A percentile compares a stretch with the other conserved stretches of the same genome.
Conservation (phyloP, 1,140 invertebrate genomes). For the Oryzaephilus surinamensis region DNA sequence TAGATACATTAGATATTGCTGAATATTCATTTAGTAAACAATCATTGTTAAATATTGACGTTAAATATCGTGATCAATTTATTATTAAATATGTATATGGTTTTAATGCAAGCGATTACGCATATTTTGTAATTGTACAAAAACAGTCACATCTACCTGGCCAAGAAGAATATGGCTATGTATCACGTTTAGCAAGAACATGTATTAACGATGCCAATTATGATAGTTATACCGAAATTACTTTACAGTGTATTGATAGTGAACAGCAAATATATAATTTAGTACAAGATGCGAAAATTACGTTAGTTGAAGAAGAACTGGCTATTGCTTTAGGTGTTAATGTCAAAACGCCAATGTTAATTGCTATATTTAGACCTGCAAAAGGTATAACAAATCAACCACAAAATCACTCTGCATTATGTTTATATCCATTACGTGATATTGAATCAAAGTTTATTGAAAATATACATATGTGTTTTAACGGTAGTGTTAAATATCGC, state of each 20-base stretch:
- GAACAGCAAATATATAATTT: slow-evolving; percentile 69
- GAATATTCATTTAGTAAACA: slow-evolving; percentile 80
- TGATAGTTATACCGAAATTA: slow-evolving; percentile 92
- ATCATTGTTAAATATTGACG: slow-evolving; percentile 81
- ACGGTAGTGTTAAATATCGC: slow-evolving; percentile 79
- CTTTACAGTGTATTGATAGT: slow-evolving; percentile 65
- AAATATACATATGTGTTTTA: slow-evolving; percentile 96
- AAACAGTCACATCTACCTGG: slow-evolving; percentile 80
- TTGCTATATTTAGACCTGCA: slow-evolving; percentile 76
- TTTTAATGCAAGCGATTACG: slow-evolving; percentile 88
- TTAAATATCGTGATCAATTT: slow-evolving; percentile 90
- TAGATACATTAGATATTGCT: slow-evolving; percentile 66
- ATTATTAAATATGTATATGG: slow-evolving; percentile 91
- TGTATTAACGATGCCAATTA: slow-evolving; percentile 92
- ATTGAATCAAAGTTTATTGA: slow-evolving; percentile 90
- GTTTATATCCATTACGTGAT: slow-evolving; percentile 72
- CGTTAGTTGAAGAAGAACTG: slow-evolving; percentile 66
- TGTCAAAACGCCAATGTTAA: slow-evolving; percentile 63
- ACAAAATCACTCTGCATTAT: slow-evolving; percentile 67
- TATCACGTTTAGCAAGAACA: slow-evolving; percentile 78
- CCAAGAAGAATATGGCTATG: slow-evolving; percentile 80
- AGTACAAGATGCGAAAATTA: slow-evolving; percentile 81
- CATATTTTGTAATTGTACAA: slow-evolving; percentile 92
- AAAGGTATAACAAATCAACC: slow-evolving; percentile 72
- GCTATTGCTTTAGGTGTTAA: slow-evolving; percentile 69